phyloP scores from a whole-genome alignment of 2,888 invertebrate species.

The Caenorhabditis sp. region DNA sequence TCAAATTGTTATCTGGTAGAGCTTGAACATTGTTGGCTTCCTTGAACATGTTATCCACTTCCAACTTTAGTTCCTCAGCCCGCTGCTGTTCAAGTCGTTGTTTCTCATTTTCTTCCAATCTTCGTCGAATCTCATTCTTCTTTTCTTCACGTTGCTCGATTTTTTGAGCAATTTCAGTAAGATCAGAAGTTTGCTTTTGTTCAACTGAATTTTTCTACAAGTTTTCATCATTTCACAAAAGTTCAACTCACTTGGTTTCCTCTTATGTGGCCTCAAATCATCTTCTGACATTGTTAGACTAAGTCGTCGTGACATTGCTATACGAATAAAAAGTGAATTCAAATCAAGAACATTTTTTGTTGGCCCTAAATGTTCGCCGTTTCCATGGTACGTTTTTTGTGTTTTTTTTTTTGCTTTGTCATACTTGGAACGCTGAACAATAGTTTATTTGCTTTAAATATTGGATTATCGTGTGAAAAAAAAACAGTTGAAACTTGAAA shows the following conservation, averaged over 20 bases:
- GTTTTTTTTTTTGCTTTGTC: background rate
- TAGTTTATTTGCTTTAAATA: background rate
- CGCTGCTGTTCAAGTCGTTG: background rate
- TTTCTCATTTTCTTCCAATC: background rate
- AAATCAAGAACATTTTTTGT: background rate
- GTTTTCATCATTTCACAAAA: background rate
- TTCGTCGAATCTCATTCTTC: background rate
- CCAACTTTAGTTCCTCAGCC: background rate
- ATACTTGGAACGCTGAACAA: background rate
- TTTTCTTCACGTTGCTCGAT: background rate
- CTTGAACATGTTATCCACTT: background rate
- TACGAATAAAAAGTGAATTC: background rate
- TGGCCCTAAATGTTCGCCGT: background rate
- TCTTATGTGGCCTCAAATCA: background rate
- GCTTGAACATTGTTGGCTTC: background rate
- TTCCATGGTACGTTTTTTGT: background rate
- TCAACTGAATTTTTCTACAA: background rate
- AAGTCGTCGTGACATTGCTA: background rate
- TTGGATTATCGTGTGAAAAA: no score
- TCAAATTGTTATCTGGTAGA: background rate
- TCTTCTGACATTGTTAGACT: background rate
- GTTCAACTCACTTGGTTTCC: background rate
- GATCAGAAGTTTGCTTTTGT: background rate
- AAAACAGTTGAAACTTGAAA: conserved; percentile 8
- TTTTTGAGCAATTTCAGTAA: background rate